phyloP scores from a whole-genome alignment of 2,797 vertebrate genomes.

The Amazonetta brasiliensis region DNA sequence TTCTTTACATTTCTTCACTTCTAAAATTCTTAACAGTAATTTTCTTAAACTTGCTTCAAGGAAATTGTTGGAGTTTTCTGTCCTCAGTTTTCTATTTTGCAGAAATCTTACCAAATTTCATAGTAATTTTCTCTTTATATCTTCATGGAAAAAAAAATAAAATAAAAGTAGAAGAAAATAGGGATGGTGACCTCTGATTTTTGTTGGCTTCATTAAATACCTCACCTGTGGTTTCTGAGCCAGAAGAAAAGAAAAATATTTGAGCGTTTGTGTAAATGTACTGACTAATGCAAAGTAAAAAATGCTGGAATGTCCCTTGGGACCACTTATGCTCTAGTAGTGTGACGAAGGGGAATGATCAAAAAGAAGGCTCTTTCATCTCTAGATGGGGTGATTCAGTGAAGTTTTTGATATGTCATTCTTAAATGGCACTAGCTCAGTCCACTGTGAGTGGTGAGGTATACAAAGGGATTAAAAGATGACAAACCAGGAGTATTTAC shows the following conservation, averaged over 20 bases:
- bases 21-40: neutral
- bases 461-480: neutral
- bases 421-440: neutral
- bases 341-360: neutral
- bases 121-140: neutral
- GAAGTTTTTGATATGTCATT: neutral
- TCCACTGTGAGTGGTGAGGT: neutral
- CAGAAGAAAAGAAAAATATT: neutral
- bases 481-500: neutral
- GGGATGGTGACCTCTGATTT: neutral
- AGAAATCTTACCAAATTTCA: neutral
- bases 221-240: neutral
- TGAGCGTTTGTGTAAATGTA: neutral
- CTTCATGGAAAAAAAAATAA: neutral
- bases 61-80: neutral
- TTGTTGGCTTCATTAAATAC: neutral
- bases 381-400: neutral
- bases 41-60: neutral
- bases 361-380: neutral
- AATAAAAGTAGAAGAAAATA: neutral
- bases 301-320: neutral
- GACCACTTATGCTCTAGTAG: neutral
- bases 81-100: neutral
- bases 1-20: neutral
- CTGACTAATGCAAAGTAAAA: neutral